Conservation (phyloP, 2,888 invertebrate genomes). For the Syrista parreyssii region DNA sequence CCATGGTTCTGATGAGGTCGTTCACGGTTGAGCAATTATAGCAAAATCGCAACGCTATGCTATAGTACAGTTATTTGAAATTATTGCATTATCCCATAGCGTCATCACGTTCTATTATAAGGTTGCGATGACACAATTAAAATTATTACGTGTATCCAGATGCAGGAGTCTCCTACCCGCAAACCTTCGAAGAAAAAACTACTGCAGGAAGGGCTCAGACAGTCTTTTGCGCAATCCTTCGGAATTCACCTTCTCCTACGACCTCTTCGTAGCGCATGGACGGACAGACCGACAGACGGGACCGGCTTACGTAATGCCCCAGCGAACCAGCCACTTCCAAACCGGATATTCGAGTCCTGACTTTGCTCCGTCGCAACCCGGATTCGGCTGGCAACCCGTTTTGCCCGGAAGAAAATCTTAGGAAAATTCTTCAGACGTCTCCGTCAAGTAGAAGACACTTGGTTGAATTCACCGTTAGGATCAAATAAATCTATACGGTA, state of each 20-base stretch:
- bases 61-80: neutral
- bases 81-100: neutral
- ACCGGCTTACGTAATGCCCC: slow-evolving; percentile 37
- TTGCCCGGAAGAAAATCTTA: neutral
- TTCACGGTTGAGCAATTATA: slow-evolving; percentile 33
- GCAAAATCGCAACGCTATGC: slow-evolving; percentile 8
- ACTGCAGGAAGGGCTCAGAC: neutral
- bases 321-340: slow-evolving; percentile 34
- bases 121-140: neutral
- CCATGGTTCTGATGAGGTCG: slow-evolving; percentile 30
- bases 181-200: neutral
- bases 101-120: neutral
- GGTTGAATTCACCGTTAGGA: neutral
- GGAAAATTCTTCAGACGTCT: neutral
- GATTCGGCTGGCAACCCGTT: slow-evolving; percentile 24
- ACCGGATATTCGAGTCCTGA: slow-evolving; percentile 56
- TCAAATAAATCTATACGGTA: neutral
- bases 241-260: neutral
- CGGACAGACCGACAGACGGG: neutral
- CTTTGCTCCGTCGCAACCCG: slow-evolving; percentile 28
- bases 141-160: neutral
- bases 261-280: neutral
- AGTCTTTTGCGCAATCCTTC: neutral
- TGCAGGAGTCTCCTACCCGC: neutral
- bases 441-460: neutral